These are phyloP conservation scores for Cenopis cana DNA, from an alignment of 2,888 invertebrate species.

Conservation along the genomic window DNA sequence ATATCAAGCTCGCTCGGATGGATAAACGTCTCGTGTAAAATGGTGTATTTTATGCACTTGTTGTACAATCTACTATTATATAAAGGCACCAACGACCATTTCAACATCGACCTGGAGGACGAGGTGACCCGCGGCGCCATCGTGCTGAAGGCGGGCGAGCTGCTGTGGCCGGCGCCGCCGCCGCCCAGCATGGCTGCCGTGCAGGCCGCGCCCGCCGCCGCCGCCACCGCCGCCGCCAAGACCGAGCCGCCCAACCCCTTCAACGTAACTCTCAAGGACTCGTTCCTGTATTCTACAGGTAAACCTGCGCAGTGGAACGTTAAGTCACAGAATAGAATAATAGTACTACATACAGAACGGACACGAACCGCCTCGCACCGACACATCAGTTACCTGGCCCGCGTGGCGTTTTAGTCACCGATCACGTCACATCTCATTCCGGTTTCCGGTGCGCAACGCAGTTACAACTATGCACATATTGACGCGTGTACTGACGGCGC, in stretches of 20 bases:
- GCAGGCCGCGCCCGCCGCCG: constrained; percentile 72
- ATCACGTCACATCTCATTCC: no score
- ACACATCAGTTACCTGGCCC: no score
- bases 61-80: not conserved
- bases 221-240: constrained; percentile 72
- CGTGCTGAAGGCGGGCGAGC: constrained; percentile 89
- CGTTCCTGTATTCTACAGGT: constrained; percentile 89
- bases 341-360: no score
- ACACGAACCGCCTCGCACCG: no score
- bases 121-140: constrained; percentile 95
- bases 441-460: no score
- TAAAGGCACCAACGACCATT: constrained; percentile 90
- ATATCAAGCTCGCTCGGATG: no score
- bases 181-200: constrained; percentile 82
- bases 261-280: constrained; percentile 87
- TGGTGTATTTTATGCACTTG: no score
- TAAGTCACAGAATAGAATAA: no score
- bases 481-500: no score
- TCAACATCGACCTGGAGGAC: constrained; percentile 91
- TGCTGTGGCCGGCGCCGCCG: constrained; percentile 93
- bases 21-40: no score
- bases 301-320: constrained; percentile 36
- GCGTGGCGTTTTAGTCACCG: no score
- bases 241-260: constrained; percentile 87
- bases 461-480: no score